Percentiles rank a stretch among this genome's conserved stretches.
phyloP scores from a whole-genome alignment of 2,113 vertebrate species.

The Pterocles orientalis region DNA sequence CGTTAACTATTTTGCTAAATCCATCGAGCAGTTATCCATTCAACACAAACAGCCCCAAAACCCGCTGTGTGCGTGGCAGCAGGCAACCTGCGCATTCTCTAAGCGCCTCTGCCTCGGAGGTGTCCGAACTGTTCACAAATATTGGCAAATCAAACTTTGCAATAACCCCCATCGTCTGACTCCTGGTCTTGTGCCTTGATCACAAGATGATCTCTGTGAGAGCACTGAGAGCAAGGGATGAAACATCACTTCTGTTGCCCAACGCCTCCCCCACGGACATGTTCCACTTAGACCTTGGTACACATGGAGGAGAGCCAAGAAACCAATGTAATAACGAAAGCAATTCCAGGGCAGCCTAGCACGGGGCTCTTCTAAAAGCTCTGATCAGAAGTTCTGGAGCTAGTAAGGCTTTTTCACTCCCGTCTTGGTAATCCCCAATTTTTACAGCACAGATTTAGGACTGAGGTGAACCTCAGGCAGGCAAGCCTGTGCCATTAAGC shows the following conservation, averaged over 20 bases:
- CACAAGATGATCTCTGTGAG: slow-evolving; percentile 35
- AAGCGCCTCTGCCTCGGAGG: not conserved
- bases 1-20: not conserved
- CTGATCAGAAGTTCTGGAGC: not conserved
- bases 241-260: slow-evolving; percentile 56
- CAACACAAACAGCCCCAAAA: not conserved
- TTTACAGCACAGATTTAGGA: not conserved
- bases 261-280: slow-evolving; percentile 22
- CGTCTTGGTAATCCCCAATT: not conserved
- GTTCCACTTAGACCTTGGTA: slow-evolving; percentile 20
- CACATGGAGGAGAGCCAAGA: not conserved
- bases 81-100: not conserved
- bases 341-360: not conserved
- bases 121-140: not conserved
- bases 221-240: slow-evolving; percentile 29
- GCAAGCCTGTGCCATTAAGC: not conserved
- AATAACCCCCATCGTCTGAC: slow-evolving; percentile 32
- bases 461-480: not conserved
- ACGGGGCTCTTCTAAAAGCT: not conserved
- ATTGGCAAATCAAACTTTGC: slow-evolving; percentile 7
- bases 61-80: accelerated
- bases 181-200: slow-evolving; percentile 48
- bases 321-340: not conserved
- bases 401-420: not conserved
- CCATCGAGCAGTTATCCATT: not conserved